Evolutionary conservation across 37 sponge, comb jelly and placozoan species (phyloP).

Genomic region (Tethya wilhelma): DNA sequence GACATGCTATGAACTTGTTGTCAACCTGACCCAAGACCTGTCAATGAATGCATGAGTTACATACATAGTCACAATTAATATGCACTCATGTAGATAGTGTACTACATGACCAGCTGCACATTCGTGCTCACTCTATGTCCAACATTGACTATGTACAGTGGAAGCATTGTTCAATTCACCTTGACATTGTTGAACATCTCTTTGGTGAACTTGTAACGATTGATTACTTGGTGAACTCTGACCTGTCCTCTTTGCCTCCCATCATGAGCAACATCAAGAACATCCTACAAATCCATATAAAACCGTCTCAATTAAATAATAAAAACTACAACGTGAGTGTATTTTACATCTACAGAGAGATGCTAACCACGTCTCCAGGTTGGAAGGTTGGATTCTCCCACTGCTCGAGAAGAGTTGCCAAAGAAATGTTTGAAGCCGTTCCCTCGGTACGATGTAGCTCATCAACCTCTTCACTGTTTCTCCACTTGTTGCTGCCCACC

Average conservation of each 20-base stretch:
- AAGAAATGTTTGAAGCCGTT: not conserved
- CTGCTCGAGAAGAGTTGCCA: conserved; percentile 11
- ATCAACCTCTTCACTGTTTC: not conserved
- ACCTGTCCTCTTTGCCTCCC: not conserved
- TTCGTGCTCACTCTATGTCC: not conserved
- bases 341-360: not conserved
- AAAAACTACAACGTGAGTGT: too few species aligned
- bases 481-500: not conserved
- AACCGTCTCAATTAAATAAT: too few species aligned
- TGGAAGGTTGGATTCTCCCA: conserved; percentile 62
- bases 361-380: conserved; percentile 28
- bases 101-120: not conserved
- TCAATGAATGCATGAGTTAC: not conserved
- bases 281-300: too few species aligned
- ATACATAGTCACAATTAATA: not conserved
- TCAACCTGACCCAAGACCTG: conserved; percentile 93
- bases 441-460: not conserved
- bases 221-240: conserved; percentile 41
- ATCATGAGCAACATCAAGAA: too few species aligned
- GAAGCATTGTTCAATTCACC: conserved; percentile 27
- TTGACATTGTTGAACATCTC: conserved; percentile 60
- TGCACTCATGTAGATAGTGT: not conserved
- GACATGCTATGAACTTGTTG: conserved; percentile 94
- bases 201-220: conserved; percentile 71
- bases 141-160: not conserved